Conservation (phyloP, 37 sponge, comb jelly and placozoan genomes). For the Spongilla lacustris region DNA sequence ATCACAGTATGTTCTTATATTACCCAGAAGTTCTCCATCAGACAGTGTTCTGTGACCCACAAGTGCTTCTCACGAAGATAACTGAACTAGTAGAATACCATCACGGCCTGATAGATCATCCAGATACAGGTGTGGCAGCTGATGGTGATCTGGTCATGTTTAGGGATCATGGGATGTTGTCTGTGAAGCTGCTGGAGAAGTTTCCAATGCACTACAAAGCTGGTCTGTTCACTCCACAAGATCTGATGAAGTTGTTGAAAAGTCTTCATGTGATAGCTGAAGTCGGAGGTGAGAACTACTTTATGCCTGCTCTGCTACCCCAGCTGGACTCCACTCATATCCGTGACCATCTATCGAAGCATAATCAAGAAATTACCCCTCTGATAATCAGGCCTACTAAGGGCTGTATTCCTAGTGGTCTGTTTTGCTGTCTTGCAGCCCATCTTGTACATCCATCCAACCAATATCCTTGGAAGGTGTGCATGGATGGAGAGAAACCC, state of each 20-base stretch:
- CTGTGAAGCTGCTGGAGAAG: not conserved
- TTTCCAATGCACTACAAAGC: not conserved
- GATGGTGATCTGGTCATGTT: not conserved
- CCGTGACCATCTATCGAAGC: too few species aligned
- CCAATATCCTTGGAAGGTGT: not conserved
- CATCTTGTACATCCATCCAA: not conserved
- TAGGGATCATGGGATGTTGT: constrained; percentile 9
- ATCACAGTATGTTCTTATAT: constrained; percentile 9
- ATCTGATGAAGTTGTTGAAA: not conserved
- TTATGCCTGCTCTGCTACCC: constrained; percentile 5
- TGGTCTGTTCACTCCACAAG: not conserved
- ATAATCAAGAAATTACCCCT: not conserved
- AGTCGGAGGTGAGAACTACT: not conserved
- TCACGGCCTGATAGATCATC: not conserved
- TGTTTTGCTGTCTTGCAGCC: not conserved
- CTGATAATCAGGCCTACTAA: not conserved
- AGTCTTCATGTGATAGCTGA: not conserved
- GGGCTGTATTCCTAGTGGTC: not conserved
- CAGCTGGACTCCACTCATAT: not conserved
- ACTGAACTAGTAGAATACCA: constrained; percentile 7
- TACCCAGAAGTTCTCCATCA: constrained; percentile 3
- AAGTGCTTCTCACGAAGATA: constrained; percentile 7
- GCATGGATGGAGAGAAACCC: not conserved
- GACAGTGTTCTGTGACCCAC: constrained; percentile 2
- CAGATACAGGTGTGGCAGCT: not conserved